Conservation (phyloP, 1,140 invertebrate genomes). For the Gonatopus flavifemur region DNA sequence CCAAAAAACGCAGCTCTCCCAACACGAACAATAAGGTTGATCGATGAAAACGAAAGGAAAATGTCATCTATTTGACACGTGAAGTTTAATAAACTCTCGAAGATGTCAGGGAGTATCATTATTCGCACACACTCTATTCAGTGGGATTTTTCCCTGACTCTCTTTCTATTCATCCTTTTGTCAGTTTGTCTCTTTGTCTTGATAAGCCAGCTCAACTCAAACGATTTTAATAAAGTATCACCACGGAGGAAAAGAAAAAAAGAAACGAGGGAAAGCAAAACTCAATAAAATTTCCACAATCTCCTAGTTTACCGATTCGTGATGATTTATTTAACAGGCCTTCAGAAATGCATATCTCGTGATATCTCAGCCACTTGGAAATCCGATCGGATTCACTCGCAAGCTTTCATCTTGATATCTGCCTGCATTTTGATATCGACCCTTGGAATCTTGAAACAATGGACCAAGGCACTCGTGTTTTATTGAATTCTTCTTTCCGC, state of each 20-base stretch:
- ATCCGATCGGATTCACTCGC: slow-evolving; percentile 4
- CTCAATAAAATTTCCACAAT: slow-evolving; percentile 11
- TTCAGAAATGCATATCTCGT: slow-evolving; percentile 1
- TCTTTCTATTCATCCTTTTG: slow-evolving; percentile 7
- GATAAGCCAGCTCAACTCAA: no score
- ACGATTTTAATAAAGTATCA: no score
- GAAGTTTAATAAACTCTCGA: slow-evolving; percentile 30
- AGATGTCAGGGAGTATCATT: slow-evolving; percentile 26
- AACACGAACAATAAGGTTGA: slow-evolving; percentile 21
- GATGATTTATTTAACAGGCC: slow-evolving; percentile 11
- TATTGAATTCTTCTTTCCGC: slow-evolving; percentile 43
- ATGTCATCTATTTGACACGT: no score
- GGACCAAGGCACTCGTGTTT: slow-evolving; percentile 26
- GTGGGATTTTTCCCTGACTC: slow-evolving; percentile 26
- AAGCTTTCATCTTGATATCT: slow-evolving; percentile 7
- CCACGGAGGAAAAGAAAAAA: neutral
- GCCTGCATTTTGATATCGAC: slow-evolving; percentile 6
- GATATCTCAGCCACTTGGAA: slow-evolving; percentile 2
- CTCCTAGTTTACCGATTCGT: slow-evolving; percentile 10
- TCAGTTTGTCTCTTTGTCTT: slow-evolving; percentile 5
- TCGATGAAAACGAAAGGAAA: no score
- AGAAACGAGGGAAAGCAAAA: slow-evolving; percentile 7
- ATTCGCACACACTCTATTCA: slow-evolving; percentile 5
- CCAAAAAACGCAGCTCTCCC: slow-evolving; percentile 7
- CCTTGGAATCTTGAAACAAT: slow-evolving; percentile 36